These are phyloP conservation scores for Columbina picui DNA, from an alignment of 2,113 vertebrate genomes.

Conservation along the genomic window DNA sequence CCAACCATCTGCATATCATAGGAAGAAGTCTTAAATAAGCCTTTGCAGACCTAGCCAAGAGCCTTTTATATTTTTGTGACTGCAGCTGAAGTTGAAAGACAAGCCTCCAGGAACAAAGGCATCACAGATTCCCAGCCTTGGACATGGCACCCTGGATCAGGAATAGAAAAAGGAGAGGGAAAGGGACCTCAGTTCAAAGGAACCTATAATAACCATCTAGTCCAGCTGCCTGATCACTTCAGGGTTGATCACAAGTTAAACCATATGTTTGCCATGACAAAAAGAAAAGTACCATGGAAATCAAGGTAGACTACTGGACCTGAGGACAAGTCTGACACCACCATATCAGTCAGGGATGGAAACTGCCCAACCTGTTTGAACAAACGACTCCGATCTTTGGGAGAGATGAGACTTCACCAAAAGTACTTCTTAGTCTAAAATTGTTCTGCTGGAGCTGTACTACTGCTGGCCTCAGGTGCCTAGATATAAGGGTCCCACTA, in stretches of 20 bases:
- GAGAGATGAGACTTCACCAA: not conserved
- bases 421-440: not conserved
- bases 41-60: not conserved
- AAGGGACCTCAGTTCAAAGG: too few species aligned
- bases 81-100: not conserved
- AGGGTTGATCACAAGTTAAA: not conserved
- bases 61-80: not conserved
- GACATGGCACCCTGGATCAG: not conserved
- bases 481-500: not conserved
- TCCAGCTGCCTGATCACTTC: not conserved
- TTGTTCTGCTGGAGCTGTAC: not conserved
- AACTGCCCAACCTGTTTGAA: not conserved
- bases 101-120: not conserved
- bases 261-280: not conserved
- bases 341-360: not conserved
- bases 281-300: not conserved
- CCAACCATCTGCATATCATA: not conserved
- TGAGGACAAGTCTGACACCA: not conserved
- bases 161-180: too few species aligned
- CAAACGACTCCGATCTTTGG: fast-evolving
- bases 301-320: not conserved
- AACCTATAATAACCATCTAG: not conserved
- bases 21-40: not conserved
- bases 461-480: not conserved
- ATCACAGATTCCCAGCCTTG: not conserved